Percentiles rank a stretch among this genome's conserved stretches.
These are phyloP conservation scores for Ooceraea biroi DNA, from an alignment of 1,140 invertebrate genomes.

Conservation along the genomic window DNA sequence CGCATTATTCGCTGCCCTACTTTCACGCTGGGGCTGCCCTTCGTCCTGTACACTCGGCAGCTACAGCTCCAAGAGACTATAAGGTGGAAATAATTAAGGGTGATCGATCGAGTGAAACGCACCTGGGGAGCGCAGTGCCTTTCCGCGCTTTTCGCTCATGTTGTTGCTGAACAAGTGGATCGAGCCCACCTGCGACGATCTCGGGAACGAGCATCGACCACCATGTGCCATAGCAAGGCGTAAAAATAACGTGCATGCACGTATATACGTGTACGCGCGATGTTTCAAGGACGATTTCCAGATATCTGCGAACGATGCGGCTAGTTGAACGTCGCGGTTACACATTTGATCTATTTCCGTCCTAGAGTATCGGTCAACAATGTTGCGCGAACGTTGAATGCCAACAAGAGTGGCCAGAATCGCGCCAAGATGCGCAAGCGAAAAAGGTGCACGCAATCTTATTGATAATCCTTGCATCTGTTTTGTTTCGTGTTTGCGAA, in stretches of 20 bases:
- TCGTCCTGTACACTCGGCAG: not conserved
- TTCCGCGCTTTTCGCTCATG: conserved; percentile 5
- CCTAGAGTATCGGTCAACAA: not conserved
- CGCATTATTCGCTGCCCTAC: not conserved
- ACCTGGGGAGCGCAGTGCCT: not conserved
- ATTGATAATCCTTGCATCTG: not conserved
- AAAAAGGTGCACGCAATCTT: not conserved
- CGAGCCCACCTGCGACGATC: conserved; percentile 1
- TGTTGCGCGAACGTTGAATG: not conserved
- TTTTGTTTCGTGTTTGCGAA: not conserved
- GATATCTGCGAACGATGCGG: conserved; percentile 2
- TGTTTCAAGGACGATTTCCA: conserved; percentile 48
- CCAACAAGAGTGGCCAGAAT: not conserved
- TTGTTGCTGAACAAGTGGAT: not conserved
- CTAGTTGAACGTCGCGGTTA: not conserved
- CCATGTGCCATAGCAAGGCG: not conserved
- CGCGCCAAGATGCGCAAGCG: not conserved
- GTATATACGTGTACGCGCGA: not conserved
- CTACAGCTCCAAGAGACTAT: conserved; percentile 6
- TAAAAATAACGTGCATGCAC: conserved; percentile 31
- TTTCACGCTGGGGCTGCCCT: not conserved
- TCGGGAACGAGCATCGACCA: conserved; percentile 5
- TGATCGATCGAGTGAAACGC: conserved; percentile 22
- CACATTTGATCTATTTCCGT: conserved; percentile 6
- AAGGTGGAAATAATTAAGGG: conserved; percentile 40